Percentiles rank a stretch among this genome's conserved stretches.
Evolutionary conservation across 2,113 vertebrate genomes (phyloP).

Genomic region (Isurus oxyrinchus): DNA sequence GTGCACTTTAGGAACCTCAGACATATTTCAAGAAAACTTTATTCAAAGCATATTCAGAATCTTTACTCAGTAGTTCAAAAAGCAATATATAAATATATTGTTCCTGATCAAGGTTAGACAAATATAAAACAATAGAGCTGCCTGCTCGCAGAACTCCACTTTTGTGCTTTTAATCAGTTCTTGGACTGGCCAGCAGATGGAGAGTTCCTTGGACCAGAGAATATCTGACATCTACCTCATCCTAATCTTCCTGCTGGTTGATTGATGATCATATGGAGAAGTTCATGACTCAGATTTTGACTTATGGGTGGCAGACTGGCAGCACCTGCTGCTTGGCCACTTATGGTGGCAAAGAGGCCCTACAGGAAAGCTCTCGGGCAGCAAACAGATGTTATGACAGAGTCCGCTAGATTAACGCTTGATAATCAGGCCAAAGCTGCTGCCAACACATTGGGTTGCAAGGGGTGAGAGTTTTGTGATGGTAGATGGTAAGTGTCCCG

Average conservation of each 20-base stretch:
- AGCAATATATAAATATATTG: background rate
- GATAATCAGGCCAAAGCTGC: background rate
- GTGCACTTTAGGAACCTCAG: background rate
- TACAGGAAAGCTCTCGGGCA: background rate
- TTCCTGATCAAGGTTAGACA: background rate
- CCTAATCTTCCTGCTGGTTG: conserved; percentile 24
- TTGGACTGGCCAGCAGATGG: background rate
- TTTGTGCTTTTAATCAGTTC: background rate
- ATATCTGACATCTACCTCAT: conserved; percentile 44
- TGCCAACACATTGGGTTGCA: background rate
- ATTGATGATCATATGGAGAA: background rate
- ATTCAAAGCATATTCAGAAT: background rate
- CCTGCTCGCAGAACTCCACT: background rate
- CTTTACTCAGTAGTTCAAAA: background rate
- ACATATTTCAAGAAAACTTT: background rate
- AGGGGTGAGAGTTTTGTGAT: too few species aligned
- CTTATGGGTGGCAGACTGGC: background rate
- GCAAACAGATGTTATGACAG: background rate
- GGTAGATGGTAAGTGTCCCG: too few species aligned
- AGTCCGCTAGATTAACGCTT: background rate
- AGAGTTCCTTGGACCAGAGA: conserved; percentile 37
- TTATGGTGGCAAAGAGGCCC: background rate
- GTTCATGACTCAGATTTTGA: too few species aligned
- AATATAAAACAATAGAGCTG: background rate
- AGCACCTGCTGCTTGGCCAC: background rate